A percentile compares a stretch with the other conserved stretches of the same genome.
These are phyloP conservation scores for Puntigrus tetrazona DNA, from an alignment of 2,113 vertebrate species.

Conservation along the genomic window DNA sequence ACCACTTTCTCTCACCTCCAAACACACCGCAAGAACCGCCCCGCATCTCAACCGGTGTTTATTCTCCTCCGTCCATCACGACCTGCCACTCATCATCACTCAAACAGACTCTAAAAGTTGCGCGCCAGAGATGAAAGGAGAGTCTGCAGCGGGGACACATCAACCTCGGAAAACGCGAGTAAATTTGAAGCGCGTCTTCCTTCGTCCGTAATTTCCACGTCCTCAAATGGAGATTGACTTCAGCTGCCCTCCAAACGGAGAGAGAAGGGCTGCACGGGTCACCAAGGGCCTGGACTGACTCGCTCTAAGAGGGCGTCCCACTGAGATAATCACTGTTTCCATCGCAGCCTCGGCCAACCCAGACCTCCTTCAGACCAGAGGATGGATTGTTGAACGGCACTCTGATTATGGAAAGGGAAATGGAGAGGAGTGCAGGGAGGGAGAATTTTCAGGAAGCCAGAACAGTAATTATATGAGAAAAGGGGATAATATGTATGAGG, in stretches of 20 bases:
- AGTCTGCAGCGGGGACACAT: neutral
- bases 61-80: neutral
- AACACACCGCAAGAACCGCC: neutral
- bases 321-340: conserved; percentile 38
- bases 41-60: conserved; percentile 12
- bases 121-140: neutral
- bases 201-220: neutral
- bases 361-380: conserved; percentile 6
- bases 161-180: neutral
- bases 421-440: neutral
- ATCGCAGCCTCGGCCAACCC: neutral
- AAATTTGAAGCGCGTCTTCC: neutral
- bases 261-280: neutral
- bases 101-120: neutral
- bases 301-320: conserved; percentile 17
- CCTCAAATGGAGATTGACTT: conserved; percentile 15
- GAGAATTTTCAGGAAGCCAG: neutral
- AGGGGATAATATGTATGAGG: neutral
- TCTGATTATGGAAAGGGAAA: conserved; percentile 14
- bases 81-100: conserved; percentile 20
- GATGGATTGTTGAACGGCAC: neutral
- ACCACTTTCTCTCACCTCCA: conserved; percentile 19
- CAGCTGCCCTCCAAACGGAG: conserved; percentile 6
- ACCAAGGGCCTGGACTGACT: conserved; percentile 17
- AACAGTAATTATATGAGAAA: conserved; percentile 9